Conservation (phyloP, 1,140 invertebrate genomes). For the Drosophila obscura region DNA sequence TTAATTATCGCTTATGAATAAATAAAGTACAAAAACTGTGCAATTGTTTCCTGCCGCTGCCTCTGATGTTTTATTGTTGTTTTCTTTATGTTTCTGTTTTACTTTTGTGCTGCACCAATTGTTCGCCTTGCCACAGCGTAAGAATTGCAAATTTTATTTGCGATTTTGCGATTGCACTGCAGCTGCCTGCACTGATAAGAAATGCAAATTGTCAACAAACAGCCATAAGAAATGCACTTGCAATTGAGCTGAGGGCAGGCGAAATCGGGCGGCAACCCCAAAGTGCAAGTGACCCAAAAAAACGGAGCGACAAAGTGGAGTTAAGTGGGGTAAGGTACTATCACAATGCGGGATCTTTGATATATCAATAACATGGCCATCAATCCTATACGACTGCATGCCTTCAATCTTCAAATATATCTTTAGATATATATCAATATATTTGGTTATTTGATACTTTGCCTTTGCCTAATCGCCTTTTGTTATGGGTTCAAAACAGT, state of each 20-base stretch:
- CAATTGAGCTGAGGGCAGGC: neutral
- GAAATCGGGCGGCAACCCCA: too few relatives aligned
- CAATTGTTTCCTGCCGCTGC: conserved; percentile 53
- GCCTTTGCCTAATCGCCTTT: too few relatives aligned
- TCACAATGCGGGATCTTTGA: too few relatives aligned
- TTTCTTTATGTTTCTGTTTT: conserved; percentile 8
- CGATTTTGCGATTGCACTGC: conserved; percentile 44
- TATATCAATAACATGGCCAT: neutral
- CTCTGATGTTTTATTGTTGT: conserved; percentile 11
- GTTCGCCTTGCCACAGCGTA: conserved; percentile 18
- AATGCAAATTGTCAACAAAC: conserved; percentile 55
- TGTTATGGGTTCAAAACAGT: too few relatives aligned
- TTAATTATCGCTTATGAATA: conserved; percentile 66
- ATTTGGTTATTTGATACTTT: too few relatives aligned
- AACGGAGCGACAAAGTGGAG: neutral
- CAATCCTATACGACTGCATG: too few relatives aligned
- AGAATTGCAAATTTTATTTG: conserved; percentile 33
- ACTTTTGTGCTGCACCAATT: conserved; percentile 6
- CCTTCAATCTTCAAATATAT: too few relatives aligned
- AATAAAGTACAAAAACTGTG: conserved; percentile 40
- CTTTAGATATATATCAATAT: too few relatives aligned
- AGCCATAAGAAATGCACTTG: conserved; percentile 29
- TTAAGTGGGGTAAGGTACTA: neutral
- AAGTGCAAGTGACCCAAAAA: neutral
- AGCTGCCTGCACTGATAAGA: conserved; percentile 64